Conservation (phyloP, 2,797 vertebrate genomes). For the Schizothorax lantsangensis region DNA sequence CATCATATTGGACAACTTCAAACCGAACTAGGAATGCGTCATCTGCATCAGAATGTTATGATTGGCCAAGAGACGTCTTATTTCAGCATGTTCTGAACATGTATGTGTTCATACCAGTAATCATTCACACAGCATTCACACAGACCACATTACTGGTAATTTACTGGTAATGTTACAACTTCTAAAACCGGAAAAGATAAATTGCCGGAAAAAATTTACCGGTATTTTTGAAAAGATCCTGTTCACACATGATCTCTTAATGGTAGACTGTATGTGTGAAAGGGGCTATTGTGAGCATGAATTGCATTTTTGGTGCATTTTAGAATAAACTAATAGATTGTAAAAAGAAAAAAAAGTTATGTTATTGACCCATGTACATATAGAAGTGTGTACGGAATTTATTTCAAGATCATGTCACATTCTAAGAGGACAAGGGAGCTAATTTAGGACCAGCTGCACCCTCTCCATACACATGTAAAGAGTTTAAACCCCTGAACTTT, state of each 20-base stretch:
- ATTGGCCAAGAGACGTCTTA: neutral
- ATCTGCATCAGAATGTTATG: neutral
- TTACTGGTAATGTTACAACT: neutral
- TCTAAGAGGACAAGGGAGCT: neutral
- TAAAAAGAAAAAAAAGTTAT: no score
- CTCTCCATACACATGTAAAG: conserved; percentile 1
- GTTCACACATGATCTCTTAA: neutral
- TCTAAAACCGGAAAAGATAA: neutral
- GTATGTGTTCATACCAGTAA: neutral
- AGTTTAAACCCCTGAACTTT: neutral
- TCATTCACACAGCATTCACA: neutral
- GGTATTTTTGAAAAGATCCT: neutral
- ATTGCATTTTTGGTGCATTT: neutral
- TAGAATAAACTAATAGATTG: neutral
- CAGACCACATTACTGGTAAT: neutral
- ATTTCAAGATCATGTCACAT: neutral
- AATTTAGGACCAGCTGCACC: neutral
- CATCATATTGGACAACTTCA: neutral
- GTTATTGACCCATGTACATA: neutral
- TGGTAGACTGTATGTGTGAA: neutral
- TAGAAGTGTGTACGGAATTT: neutral
- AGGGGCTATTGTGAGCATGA: neutral
- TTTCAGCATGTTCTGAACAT: neutral
- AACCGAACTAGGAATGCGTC: neutral
- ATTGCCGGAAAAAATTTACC: neutral